Conservation (phyloP, 2,113 vertebrate species). For the Jaculus jaculus region DNA sequence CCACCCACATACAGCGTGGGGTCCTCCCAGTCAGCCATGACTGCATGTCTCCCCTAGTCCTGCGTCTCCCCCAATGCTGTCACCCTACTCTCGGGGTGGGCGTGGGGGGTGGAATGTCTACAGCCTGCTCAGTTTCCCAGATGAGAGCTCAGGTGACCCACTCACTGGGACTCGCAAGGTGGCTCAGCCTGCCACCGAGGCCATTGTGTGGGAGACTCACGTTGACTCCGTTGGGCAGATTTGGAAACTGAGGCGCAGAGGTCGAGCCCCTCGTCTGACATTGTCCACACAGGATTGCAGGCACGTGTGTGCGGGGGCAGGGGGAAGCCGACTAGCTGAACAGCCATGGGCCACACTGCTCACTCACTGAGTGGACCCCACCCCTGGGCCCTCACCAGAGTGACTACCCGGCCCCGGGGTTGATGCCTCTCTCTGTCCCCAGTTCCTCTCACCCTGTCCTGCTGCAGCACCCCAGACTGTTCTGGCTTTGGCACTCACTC, state of each 20-base stretch:
- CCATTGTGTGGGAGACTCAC: no score
- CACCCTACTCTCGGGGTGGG: background rate
- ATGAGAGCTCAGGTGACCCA: background rate
- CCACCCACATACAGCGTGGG: background rate
- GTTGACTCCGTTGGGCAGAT: background rate
- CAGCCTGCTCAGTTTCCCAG: background rate
- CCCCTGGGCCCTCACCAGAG: background rate
- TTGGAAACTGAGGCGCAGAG: background rate
- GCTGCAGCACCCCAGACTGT: background rate
- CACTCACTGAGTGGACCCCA: background rate
- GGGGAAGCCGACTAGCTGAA: background rate
- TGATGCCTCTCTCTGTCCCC: background rate
- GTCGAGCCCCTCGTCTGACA: background rate
- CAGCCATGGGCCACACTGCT: background rate
- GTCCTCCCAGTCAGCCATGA: background rate
- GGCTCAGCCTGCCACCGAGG: background rate
- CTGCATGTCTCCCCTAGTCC: no score
- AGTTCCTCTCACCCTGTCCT: accelerated
- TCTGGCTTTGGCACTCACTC: background rate
- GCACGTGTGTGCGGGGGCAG: no score
- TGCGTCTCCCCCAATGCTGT: no score
- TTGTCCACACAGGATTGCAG: background rate
- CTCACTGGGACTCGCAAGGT: background rate
- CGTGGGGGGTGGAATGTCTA: background rate
- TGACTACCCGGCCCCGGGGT: no score